phyloP scores from a whole-genome alignment of 2,888 invertebrate species.

The Nymphalis c-album region DNA sequence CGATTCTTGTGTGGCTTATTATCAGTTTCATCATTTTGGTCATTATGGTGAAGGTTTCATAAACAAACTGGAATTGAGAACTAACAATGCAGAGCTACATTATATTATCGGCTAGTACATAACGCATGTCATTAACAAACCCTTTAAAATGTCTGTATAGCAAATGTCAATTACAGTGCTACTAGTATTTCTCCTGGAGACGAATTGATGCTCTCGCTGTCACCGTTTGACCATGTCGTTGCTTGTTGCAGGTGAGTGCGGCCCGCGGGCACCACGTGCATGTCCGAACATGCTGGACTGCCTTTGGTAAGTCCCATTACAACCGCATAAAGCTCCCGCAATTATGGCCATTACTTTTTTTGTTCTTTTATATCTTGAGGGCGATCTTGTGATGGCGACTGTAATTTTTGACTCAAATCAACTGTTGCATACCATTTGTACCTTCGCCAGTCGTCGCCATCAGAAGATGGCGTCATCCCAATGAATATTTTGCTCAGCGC shows the following conservation, averaged over 20 bases:
- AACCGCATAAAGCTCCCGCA: background rate
- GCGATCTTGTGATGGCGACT: background rate
- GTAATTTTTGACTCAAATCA: no score
- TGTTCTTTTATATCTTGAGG: no score
- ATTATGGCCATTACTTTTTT: no score
- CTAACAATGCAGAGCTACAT: no score
- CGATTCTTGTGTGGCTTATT: no score
- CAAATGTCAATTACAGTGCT: no score
- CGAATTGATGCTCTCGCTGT: background rate
- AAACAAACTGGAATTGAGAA: no score
- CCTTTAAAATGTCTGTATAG: no score
- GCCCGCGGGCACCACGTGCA: slow-evolving; percentile 55
- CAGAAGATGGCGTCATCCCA: slow-evolving; percentile 13
- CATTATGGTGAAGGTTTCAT: no score
- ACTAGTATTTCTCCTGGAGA: background rate
- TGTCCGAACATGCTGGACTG: slow-evolving; percentile 72
- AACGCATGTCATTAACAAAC: no score
- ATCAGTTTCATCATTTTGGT: no score
- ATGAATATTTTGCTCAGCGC: slow-evolving; percentile 3
- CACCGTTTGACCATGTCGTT: slow-evolving; percentile 36
- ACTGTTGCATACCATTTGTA: background rate
- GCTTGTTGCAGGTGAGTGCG: slow-evolving; percentile 74
- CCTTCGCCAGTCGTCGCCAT: background rate
- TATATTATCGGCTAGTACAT: no score
- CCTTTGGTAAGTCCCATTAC: slow-evolving; percentile 65